Conservation (phyloP, 1,140 invertebrate species). For the Zaprionus ghesquierei region DNA sequence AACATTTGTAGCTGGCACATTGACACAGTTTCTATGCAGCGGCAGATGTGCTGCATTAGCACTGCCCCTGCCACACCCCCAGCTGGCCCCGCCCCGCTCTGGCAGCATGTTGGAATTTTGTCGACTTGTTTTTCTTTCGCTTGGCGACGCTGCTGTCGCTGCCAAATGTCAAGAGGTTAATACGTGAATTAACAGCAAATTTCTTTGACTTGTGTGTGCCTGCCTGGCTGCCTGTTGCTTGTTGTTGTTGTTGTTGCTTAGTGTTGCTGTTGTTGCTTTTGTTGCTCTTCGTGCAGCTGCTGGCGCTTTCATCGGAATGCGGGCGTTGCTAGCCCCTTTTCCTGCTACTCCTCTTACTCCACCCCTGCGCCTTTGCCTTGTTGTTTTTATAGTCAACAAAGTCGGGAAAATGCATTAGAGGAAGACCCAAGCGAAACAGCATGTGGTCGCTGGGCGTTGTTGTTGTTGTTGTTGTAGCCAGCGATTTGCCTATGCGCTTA, state of each 20-base stretch:
- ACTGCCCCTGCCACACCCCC: background rate
- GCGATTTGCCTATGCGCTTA: constrained; percentile 46
- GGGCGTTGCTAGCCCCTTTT: constrained; percentile 66
- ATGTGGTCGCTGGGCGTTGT: constrained; percentile 41
- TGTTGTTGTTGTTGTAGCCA: constrained; percentile 4
- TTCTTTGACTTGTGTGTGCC: constrained; percentile 78
- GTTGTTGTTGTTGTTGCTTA: constrained; percentile 22
- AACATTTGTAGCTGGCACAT: constrained; percentile 61
- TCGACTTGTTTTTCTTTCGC: constrained; percentile 65
- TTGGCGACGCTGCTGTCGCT: constrained; percentile 71
- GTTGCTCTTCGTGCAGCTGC: constrained; percentile 63
- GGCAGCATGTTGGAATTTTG: constrained; percentile 69
- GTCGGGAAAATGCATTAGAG: constrained; percentile 59
- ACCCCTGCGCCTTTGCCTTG: too few species aligned
- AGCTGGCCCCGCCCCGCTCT: constrained; percentile 9
- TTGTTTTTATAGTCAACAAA: constrained; percentile 25
- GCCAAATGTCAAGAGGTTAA: constrained; percentile 82
- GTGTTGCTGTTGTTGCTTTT: constrained; percentile 25
- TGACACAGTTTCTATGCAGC: constrained; percentile 71
- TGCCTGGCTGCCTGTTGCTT: constrained; percentile 36
- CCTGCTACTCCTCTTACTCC: constrained; percentile 28
- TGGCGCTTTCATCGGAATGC: constrained; percentile 77
- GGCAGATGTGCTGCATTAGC: constrained; percentile 68
- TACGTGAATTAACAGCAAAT: constrained; percentile 82
- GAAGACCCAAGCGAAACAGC: constrained; percentile 40